Percentiles rank a stretch among this genome's conserved stretches.
Conservation (phyloP, 23 tunicate species). For the Halocynthia aurantium region DNA sequence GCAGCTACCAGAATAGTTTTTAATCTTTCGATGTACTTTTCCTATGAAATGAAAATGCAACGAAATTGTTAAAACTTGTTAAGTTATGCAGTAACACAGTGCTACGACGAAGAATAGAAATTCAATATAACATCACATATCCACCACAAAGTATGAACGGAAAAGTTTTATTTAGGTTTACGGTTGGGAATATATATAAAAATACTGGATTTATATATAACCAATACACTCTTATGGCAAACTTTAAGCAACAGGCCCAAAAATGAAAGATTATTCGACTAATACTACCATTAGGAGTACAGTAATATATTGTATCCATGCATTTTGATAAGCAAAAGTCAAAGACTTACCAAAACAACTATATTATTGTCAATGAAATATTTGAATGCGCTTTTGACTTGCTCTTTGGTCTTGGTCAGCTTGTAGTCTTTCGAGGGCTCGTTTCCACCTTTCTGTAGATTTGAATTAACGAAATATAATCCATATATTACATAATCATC, state of each 20-base stretch:
- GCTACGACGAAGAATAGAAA: too few relatives aligned
- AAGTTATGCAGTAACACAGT: too few relatives aligned
- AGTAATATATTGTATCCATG: too few relatives aligned
- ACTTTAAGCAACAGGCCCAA: too few relatives aligned
- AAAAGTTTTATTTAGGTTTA: too few relatives aligned
- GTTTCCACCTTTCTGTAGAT: conserved; percentile 61
- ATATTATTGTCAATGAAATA: conserved; percentile 77
- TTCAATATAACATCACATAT: too few relatives aligned
- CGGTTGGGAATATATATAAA: too few relatives aligned
- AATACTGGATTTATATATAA: too few relatives aligned
- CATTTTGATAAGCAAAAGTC: not conserved
- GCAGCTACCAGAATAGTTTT: conserved; percentile 39
- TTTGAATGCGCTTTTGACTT: conserved; percentile 67
- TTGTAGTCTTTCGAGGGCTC: conserved; percentile 93
- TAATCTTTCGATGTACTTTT: conserved; percentile 77
- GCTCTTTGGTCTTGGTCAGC: conserved; percentile 67
- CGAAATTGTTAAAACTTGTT: not conserved
- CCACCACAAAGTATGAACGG: too few relatives aligned
- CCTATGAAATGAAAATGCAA: conserved; percentile 30
- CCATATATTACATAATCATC: not conserved
- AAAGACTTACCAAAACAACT: conserved; percentile 62
- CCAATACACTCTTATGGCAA: too few relatives aligned
- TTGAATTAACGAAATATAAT: not conserved
- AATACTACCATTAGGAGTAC: too few relatives aligned
- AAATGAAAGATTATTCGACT: too few relatives aligned